Percentiles rank a stretch among this genome's conserved stretches.
Evolutionary conservation across 2,797 vertebrate species (phyloP).

Genomic region (Sciurus carolinensis): DNA sequence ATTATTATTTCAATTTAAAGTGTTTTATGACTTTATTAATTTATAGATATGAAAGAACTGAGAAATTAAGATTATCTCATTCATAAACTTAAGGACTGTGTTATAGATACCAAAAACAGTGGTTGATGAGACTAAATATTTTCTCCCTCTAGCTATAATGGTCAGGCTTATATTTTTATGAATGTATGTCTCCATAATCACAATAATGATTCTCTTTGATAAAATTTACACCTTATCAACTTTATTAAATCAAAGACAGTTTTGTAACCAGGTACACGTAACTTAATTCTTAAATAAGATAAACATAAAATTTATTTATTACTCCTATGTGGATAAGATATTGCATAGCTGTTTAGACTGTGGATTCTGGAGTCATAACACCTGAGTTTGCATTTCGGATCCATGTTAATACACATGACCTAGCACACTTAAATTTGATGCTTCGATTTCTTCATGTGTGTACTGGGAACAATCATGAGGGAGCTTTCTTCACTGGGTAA

Average conservation of each 20-base stretch:
- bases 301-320: not conserved
- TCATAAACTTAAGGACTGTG: not conserved
- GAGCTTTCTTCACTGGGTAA: not conserved
- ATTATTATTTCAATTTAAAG: not conserved
- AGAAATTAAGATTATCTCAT: constrained; percentile 27
- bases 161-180: constrained; percentile 1
- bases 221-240: constrained; percentile 21
- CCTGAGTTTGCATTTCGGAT: not conserved
- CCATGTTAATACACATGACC: not conserved
- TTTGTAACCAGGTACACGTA: not conserved
- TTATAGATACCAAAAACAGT: not conserved
- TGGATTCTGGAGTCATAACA: not conserved
- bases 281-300: not conserved
- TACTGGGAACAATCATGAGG: not conserved
- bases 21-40: not conserved
- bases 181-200: not conserved
- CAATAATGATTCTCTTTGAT: not conserved
- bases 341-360: not conserved
- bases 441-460: not conserved
- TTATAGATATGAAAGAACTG: not conserved
- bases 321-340: not conserved
- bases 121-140: not conserved
- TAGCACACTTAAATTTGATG: not conserved
- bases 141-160: not conserved
- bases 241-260: not conserved